phyloP scores from a whole-genome alignment of 64 coral and sea anemone species.

The Montipora foliosa region DNA sequence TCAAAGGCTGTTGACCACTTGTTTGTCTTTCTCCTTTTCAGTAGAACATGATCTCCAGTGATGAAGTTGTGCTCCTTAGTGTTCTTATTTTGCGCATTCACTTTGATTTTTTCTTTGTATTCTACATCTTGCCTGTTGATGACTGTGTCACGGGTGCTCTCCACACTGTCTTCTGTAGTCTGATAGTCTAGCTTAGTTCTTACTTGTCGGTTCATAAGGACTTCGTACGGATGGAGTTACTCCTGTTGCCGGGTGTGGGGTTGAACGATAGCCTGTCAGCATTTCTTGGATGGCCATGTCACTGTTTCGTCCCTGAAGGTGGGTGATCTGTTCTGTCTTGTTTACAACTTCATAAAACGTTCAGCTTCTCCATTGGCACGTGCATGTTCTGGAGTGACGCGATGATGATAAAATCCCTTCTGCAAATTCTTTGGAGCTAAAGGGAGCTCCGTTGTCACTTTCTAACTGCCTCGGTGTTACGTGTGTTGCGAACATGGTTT shows the following conservation, averaged over 20 bases:
- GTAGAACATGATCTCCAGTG: too few species aligned
- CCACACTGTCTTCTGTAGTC: too few species aligned
- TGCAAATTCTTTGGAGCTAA: not conserved
- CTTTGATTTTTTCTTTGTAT: too few species aligned
- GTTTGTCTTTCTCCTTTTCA: too few species aligned
- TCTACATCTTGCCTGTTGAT: too few species aligned
- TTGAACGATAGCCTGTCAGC: too few species aligned
- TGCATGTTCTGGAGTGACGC: not conserved
- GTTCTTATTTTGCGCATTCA: too few species aligned
- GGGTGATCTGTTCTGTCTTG: not conserved
- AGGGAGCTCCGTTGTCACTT: not conserved
- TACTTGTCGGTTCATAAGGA: not conserved
- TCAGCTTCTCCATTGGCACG: not conserved
- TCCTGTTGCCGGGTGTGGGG: too few species aligned
- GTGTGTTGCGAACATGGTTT: too few species aligned
- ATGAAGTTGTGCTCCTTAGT: too few species aligned
- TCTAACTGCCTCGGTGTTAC: not conserved
- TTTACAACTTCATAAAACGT: not conserved
- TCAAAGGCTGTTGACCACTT: too few species aligned
- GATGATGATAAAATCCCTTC: conserved; percentile 4
- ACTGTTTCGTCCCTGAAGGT: not conserved
- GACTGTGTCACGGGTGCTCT: too few species aligned
- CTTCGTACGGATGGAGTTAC: not conserved
- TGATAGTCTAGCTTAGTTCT: not conserved
- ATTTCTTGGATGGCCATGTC: not conserved